Evolutionary conservation across 2,888 invertebrate genomes (phyloP).

Genomic region (Pristionchus arcanus): DNA sequence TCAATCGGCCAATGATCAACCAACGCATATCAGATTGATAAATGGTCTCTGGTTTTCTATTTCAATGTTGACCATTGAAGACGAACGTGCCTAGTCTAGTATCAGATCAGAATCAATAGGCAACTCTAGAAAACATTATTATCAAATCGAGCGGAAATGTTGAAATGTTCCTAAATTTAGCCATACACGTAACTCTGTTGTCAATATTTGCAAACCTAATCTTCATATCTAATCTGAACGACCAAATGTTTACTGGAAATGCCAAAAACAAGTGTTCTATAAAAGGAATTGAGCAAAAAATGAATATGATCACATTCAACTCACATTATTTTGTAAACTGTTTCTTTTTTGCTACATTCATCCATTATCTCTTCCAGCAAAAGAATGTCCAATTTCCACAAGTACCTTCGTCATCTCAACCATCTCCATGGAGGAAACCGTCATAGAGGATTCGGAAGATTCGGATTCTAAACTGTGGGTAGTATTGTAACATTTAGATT

Average conservation of each 20-base stretch:
- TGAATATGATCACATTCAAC: neutral
- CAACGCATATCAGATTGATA: neutral
- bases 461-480: neutral
- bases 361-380: neutral
- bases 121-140: neutral
- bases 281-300: neutral
- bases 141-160: neutral
- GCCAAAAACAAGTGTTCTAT: neutral
- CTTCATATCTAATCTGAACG: neutral
- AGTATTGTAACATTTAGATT: too few species aligned
- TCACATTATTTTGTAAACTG: neutral
- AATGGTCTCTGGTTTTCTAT: neutral
- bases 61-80: neutral
- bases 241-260: neutral
- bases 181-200: neutral
- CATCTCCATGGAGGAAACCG: neutral
- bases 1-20: neutral
- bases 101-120: neutral
- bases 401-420: neutral
- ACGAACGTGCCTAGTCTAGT: neutral
- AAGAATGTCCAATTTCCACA: neutral
- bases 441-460: neutral
- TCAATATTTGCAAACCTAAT: neutral
- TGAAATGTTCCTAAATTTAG: neutral
- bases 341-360: too few species aligned